Conservation (phyloP, 1,140 invertebrate genomes). For the Drosophila orosa region DNA sequence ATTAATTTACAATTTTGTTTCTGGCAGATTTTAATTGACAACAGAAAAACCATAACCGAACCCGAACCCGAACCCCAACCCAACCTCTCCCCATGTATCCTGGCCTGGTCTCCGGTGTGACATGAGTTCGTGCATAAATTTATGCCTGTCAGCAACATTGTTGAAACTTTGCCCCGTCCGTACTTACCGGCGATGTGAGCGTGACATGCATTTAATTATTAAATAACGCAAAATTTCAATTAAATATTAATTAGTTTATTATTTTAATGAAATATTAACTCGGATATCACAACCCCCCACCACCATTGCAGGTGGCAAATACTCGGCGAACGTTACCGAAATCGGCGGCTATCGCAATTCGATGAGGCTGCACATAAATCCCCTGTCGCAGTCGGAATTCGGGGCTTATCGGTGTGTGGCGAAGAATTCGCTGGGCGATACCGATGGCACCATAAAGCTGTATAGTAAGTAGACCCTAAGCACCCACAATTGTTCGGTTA, state of each 20-base stretch:
- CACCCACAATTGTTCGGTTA: conserved; percentile 1
- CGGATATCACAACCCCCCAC: conserved; percentile 21
- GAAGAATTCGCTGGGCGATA: conserved; percentile 94
- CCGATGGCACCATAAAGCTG: conserved; percentile 93
- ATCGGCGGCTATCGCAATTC: conserved; percentile 89
- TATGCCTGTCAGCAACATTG: conserved; percentile 65
- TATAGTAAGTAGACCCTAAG: conserved; percentile 88
- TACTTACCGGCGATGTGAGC: conserved; percentile 37
- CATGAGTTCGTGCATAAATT: conserved; percentile 68
- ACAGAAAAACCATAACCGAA: conserved; percentile 46
- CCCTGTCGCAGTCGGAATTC: conserved; percentile 88
- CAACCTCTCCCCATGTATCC: neutral
- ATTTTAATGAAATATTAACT: conserved; percentile 65
- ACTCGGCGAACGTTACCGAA: conserved; percentile 89
- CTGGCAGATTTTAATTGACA: conserved; percentile 67
- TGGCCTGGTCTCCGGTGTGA: conserved; percentile 33
- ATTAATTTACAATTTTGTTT: conserved; percentile 63
- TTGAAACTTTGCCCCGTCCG: conserved; percentile 37
- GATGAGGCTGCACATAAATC: conserved; percentile 91
- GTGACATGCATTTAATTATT: conserved; percentile 77
- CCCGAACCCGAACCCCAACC: neutral
- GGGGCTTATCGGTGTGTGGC: conserved; percentile 94
- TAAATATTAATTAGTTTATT: conserved; percentile 76
- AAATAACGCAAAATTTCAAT: conserved; percentile 72
- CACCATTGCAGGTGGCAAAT: conserved; percentile 88